A percentile compares a stretch with the other conserved stretches of the same genome.
Conservation (phyloP, 2,113 vertebrate species). For the Seriola dumerili region DNA sequence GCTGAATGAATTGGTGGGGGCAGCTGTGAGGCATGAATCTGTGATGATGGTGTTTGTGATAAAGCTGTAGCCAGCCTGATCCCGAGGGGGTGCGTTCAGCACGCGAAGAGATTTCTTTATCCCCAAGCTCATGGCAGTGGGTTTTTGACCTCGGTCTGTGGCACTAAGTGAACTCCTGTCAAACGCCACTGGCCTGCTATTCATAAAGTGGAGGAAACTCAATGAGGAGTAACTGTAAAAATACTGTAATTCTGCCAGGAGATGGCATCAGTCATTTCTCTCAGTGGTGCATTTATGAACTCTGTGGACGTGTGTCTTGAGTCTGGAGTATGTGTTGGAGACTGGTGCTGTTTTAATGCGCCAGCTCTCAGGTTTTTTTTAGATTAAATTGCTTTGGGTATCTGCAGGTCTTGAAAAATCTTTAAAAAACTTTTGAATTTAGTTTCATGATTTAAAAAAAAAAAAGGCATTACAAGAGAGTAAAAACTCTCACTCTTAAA, state of each 20-base stretch:
- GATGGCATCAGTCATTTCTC: slow-evolving; percentile 38
- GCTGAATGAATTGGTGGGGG: slow-evolving; percentile 52
- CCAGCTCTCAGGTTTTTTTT: background rate
- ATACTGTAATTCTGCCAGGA: slow-evolving; percentile 45
- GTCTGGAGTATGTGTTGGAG: background rate
- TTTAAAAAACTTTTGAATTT: background rate
- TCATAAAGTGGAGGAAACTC: slow-evolving; percentile 22
- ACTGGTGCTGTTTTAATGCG: background rate
- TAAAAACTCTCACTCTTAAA: background rate
- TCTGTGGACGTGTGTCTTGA: background rate
- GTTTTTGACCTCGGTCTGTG: slow-evolving; percentile 56
- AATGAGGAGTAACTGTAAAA: slow-evolving; percentile 26
- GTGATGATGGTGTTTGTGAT: slow-evolving; percentile 60
- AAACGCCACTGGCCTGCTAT: slow-evolving; percentile 13
- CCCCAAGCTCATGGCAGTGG: slow-evolving; percentile 34
- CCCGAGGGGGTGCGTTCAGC: slow-evolving; percentile 30
- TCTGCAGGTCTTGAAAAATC: background rate
- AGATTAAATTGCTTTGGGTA: background rate
- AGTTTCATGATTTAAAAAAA: background rate
- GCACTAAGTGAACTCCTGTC: slow-evolving; percentile 31
- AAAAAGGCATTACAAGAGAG: background rate
- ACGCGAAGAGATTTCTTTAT: slow-evolving; percentile 53
- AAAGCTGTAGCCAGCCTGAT: slow-evolving; percentile 49
- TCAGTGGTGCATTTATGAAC: slow-evolving; percentile 14
- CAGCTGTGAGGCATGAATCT: slow-evolving; percentile 47